Conservation (phyloP, 2,888 invertebrate genomes). For the Hoplodrina blanda region DNA sequence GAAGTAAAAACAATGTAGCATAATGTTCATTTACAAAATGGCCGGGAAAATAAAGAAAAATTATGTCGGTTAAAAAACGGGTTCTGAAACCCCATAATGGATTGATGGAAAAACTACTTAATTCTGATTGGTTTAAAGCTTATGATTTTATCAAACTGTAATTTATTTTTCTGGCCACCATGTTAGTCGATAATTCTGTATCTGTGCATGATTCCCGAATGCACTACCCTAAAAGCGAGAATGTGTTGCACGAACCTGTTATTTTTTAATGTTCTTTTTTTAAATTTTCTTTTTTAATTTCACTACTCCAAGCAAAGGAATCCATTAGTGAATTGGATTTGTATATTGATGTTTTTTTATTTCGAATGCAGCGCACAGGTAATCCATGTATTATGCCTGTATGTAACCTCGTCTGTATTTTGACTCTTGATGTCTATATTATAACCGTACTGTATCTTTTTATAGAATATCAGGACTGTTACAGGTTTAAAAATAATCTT, state of each 20-base stretch:
- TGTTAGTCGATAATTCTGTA: constrained; percentile 74
- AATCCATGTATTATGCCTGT: constrained; percentile 58
- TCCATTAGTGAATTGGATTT: constrained; percentile 86
- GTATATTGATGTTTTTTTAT: constrained; percentile 75
- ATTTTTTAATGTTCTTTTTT: constrained; percentile 78
- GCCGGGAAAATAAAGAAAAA: constrained; percentile 49
- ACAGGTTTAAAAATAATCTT: constrained; percentile 23
- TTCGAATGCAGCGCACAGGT: constrained; percentile 65
- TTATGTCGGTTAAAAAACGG: not conserved
- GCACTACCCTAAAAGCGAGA: constrained; percentile 86
- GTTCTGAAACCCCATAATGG: not conserved
- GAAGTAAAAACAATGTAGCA: constrained; percentile 32
- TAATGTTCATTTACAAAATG: constrained; percentile 48
- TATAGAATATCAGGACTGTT: constrained; percentile 17
- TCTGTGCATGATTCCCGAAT: constrained; percentile 89
- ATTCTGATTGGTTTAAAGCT: not conserved
- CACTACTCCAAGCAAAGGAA: constrained; percentile 80
- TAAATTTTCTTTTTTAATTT: constrained; percentile 71
- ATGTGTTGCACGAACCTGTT: constrained; percentile 87
- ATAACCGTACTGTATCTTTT: constrained; percentile 34
- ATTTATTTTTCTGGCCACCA: constrained; percentile 69
- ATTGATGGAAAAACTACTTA: not conserved
- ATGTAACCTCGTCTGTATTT: constrained; percentile 57
- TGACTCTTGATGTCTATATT: constrained; percentile 55
- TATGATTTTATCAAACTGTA: constrained; percentile 1